Percentiles rank a stretch among this genome's conserved stretches.
Conservation (phyloP, 2,797 vertebrate species). For the Nasua narica region DNA sequence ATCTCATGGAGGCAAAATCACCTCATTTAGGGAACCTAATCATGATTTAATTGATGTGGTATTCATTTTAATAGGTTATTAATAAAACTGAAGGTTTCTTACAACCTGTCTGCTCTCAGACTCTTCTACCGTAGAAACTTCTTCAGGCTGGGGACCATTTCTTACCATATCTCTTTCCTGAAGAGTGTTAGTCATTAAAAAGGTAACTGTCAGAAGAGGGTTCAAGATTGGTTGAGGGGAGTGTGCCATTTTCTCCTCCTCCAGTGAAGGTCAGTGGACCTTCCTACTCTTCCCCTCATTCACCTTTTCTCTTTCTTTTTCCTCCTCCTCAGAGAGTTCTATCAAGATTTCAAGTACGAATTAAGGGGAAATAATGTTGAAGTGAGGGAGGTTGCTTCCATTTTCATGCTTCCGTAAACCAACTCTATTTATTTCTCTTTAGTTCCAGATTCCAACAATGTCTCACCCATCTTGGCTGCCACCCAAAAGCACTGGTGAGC, state of each 20-base stretch:
- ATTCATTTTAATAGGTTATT: not conserved
- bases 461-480: constrained; percentile 92
- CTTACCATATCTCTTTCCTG: not conserved
- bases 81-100: not conserved
- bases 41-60: not conserved
- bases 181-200: not conserved
- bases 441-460: constrained; percentile 77
- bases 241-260: not conserved
- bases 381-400: not conserved
- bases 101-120: not conserved
- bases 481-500: constrained; percentile 86
- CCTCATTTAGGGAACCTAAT: not conserved
- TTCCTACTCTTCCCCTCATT: not conserved
- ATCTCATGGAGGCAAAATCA: not conserved
- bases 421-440: constrained; percentile 7
- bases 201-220: not conserved
- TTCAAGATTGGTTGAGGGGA: not conserved
- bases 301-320: not conserved
- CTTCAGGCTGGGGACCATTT: not conserved
- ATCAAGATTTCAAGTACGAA: not conserved
- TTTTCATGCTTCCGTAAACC: not conserved
- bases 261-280: not conserved
- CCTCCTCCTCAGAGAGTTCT: not conserved
- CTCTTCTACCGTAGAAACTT: not conserved
- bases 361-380: not conserved